Base-by-base conservation (phyloP, 2,888 invertebrate species). In the Merodon equestris region DNA sequence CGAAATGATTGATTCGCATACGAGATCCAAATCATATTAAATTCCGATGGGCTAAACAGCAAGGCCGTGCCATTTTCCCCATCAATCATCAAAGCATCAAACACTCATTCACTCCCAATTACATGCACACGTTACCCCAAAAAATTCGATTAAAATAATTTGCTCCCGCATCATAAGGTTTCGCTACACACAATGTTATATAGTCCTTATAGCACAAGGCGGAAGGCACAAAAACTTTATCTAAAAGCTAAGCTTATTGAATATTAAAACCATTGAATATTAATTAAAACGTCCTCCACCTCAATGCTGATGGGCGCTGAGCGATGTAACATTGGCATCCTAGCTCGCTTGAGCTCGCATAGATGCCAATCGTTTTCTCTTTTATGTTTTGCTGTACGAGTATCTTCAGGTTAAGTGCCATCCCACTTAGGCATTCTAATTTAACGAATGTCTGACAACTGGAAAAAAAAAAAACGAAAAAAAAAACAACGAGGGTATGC, bases 241-340 rank as follows among this genome's bases (percentile, higher is more conserved):
- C 54, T 9, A 14, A 71, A 64, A 57, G 56, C 57, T 51, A 51
- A 58, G 48, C 40, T 58, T 48, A 71, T 76, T 64, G 54, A 71
- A 76, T 76, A 71, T 70, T 70, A 70, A 75, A 64, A n/a, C n/a
- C n/a, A n/a, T n/a, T n/a, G 53, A 58, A 76, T 76, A n/a, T 76
- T 76, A 71, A 71, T 76, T 71, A 76, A 76, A 76, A 18, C 56
- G 40, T 64, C 57, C 18, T 18, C 64, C 27, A 7, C 38, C 47
- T 13, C 36, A 27, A 47, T 13, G 15, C 56, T 57, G 48, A 19
- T 47, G 47, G 18, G 53, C 18, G 18, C 19, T 40, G n/a, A n/a
- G n/a, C n/a, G n/a, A n/a, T n/a, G n/a, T n/a, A n/a, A n/a, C 15
- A 34, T 9, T 7, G 40, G 18, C 45, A 18, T 19, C 10, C 15